phyloP scores from a whole-genome alignment of 2,797 vertebrate species.

The Cyprinodon diabolis region DNA sequence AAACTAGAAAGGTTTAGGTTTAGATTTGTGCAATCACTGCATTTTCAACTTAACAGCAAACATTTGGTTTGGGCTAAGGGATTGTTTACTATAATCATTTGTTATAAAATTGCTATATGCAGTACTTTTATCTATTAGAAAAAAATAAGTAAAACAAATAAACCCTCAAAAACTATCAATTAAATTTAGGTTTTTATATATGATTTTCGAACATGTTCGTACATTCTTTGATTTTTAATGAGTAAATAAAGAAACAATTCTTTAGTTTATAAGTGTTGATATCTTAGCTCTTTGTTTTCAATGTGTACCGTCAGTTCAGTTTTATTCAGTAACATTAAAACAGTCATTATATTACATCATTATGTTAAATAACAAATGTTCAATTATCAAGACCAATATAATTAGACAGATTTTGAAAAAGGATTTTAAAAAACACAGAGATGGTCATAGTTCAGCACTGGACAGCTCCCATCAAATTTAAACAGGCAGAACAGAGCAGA shows the following conservation, averaged over 20 bases:
- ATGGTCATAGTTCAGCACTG: constrained; percentile 48
- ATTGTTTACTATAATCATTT: neutral
- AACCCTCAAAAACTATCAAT: too few relatives aligned
- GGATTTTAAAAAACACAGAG: neutral
- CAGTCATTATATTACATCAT: neutral
- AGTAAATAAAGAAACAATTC: neutral
- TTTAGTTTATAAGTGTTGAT: neutral
- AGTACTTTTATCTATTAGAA: neutral
- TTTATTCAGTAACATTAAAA: neutral
- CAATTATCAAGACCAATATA: neutral
- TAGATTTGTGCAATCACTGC: too few relatives aligned
- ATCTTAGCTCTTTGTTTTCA: too few relatives aligned
- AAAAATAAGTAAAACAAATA: neutral
- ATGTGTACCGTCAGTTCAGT: neutral
- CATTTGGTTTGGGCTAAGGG: neutral
- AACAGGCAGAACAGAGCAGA: constrained; percentile 24
- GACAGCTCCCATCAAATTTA: constrained; percentile 56
- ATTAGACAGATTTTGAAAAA: neutral
- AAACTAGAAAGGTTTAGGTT: too few relatives aligned
- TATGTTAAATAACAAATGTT: neutral
- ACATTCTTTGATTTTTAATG: neutral
- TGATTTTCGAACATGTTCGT: neutral
- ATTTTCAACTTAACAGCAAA: neutral
- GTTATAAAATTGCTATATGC: neutral
- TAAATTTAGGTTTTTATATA: neutral